Base-by-base conservation (phyloP, 1,140 invertebrate species). In the Sesamia nonagrioides region DNA sequence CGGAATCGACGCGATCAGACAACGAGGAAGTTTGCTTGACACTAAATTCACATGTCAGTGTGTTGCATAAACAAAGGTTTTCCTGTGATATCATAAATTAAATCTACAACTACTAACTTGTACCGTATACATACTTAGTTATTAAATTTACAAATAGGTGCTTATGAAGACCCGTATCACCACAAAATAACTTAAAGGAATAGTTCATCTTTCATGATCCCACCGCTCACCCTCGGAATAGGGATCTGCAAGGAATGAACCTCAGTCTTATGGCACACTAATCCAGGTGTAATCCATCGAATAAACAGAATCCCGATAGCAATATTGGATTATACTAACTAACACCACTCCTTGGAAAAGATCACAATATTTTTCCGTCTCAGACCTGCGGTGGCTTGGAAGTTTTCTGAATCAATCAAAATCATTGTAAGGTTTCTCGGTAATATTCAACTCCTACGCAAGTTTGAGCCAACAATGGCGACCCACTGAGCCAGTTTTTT, bases 401-500 rank as follows among this genome's bases (percentile, higher is more conserved):
- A 63, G n/a, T 63, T 63, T 40, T 42, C 37, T 42, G 9, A 18
- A 63, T 63, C 37, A 18, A 37, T 61, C 35, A 17, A 61, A 37
- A 37, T 61, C 33, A 61, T 61, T 37, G 33, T 61, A 18, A 40
- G 60, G 3, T 17, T 40, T 58, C 56, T 18, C 35, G n/a, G 60
- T 42, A 63, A 63, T 56, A 56, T 27, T 56, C 60, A 42, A 42
- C 60, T 63, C 60, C 60, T 63, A 63, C 60, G 60, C 60, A 42
- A 63, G 17, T 63, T 63, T 18, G n/a, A 7, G 33, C 13, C 60
- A 63, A 63, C 60, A 63, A 63, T 63, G 60, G 60, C 60, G 60
- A 17, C 17, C 37, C 56, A 33, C 21, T 42, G 48, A 11, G 69
- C 69, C 45, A 63, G 40, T 75, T 75, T 75, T 75, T 61, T 75